Base-by-base conservation (phyloP, 1,140 invertebrate genomes). In the Bilobella aurantiaca region DNA sequence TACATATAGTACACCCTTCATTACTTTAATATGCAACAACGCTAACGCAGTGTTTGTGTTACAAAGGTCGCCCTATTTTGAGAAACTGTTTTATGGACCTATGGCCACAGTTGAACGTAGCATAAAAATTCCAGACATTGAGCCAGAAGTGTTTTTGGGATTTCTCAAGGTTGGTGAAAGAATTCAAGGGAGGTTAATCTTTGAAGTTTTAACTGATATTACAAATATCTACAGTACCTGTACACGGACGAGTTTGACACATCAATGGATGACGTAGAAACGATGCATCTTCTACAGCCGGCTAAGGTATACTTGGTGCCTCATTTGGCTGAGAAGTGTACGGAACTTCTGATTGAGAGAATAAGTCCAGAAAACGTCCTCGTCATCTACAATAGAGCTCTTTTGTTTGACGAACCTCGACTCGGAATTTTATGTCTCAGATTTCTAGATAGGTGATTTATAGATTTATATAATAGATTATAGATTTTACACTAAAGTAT, bases 251-350 rank as follows among this genome's bases (percentile, higher is more conserved):
- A 73, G 49, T 73, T 73, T 56, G 71, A 73, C 30, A 46, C 46
- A 12, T 30, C 29, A 3, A 73, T 73, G 71, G 71, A 73, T 29
- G 71, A 69, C 58, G 31, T 63, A 12, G 68, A 70, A 25, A 69
- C 66, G 14, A 60, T 73, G 61, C 47, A 68, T n/a, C 65, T 73
- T 28, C 42, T 73, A n/a, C 70, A 73, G 31, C 71, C 90, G 28
- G 91, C 91, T 29, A 94, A 95, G 77, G 93, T 94, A 76, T 95
- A 94, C 77, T 89, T 94, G 74, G 90, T 95, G 37, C 91, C 91
- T 30, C 89, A 93, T 79, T 81, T 95, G 75, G 90, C 90, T 37
- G 82, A 87, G 67, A 90, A 90, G 49, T 94, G 91, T 79, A 90
- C 94, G 58, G 89, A 87, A 77, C 93, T 90, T 81, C 81, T 95